Base-by-base conservation (phyloP, 2,888 invertebrate genomes). In the Tiliacea citrago region DNA sequence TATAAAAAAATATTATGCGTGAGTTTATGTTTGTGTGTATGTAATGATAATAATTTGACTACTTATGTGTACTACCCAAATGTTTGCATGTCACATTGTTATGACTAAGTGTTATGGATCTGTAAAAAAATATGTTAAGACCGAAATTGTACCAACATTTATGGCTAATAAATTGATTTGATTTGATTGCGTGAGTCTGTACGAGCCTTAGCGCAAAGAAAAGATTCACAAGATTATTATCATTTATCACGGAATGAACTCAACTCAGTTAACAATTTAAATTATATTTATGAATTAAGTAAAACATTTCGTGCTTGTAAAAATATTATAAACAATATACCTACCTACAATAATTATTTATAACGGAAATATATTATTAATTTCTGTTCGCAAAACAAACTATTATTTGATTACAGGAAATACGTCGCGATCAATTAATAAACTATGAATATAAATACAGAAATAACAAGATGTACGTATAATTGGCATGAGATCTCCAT, bases 381-480 rank as follows among this genome's bases (percentile, higher is more conserved):
- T 58, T 55, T 18, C 0, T 57, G 10, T 51, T 57, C 60, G 47
- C 45, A 39, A 72, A 85, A 72, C 61, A 42, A 68, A 71, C n/a
- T 71, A 73, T 68, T 62, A 68, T 70, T 63, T 70, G 7, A 42
- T 60, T 63, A 63, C 82, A 79, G 88, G 88, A 87, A 87, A 77
- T 70, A 57, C 49, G 62, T 62, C 47, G 61, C 9, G 55, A 39
- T 49, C 69, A 79, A 87, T 87, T 72, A 68, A 75, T 24, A 71
- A 75, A 78, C 68, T 53, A 77, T 77, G 67, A 85, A 74, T 76
- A 73, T 45, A 21, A 47, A 83, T 76, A 58, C 24, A 65, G 24
- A 65, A 68, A 73, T 82, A 75, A 87, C 69, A 65, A 76, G 70
- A 58, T 47, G 39, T 35, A 42, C 8, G 6, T 42, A 9, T 72